Evolutionary conservation across 2,113 vertebrate species (phyloP).

Genomic region (Sinocyclocheilus anshuiensis): DNA sequence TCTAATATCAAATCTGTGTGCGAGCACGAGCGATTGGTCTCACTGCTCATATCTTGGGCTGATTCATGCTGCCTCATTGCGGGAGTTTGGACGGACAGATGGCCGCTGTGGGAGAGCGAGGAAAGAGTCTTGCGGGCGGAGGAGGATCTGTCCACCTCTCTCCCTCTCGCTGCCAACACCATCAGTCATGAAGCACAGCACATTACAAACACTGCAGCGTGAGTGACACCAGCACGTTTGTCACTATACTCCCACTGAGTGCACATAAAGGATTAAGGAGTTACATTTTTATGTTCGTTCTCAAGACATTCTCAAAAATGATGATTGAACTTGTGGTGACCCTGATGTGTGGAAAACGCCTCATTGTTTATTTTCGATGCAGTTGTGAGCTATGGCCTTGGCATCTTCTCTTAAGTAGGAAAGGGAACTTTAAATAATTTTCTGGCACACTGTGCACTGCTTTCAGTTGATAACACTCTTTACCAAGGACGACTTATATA

Average conservation of each 20-base stretch:
- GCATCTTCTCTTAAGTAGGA: not conserved
- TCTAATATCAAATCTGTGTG: not conserved
- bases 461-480: not conserved
- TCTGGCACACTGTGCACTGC: not conserved
- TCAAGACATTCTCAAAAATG: conserved; percentile 8
- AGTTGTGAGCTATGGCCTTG: not conserved
- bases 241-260: conserved; percentile 7
- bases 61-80: conserved; percentile 40
- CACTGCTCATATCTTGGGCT: conserved; percentile 33
- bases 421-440: not conserved
- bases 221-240: not conserved
- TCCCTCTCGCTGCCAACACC: not conserved
- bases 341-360: conserved; percentile 20
- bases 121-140: conserved; percentile 50
- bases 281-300: not conserved
- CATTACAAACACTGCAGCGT: not conserved
- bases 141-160: conserved; percentile 40
- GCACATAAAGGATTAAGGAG: conserved; percentile 26
- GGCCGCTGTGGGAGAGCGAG: conserved; percentile 58
- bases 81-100: conserved; percentile 54
- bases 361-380: not conserved
- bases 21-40: not conserved
- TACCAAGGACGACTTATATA: not conserved
- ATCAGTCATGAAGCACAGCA: conserved; percentile 9
- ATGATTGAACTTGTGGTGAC: conserved; percentile 36